Percentiles rank a stretch among this genome's conserved stretches.
Conservation (phyloP, 2,888 invertebrate genomes). For the Phengaris arion region DNA sequence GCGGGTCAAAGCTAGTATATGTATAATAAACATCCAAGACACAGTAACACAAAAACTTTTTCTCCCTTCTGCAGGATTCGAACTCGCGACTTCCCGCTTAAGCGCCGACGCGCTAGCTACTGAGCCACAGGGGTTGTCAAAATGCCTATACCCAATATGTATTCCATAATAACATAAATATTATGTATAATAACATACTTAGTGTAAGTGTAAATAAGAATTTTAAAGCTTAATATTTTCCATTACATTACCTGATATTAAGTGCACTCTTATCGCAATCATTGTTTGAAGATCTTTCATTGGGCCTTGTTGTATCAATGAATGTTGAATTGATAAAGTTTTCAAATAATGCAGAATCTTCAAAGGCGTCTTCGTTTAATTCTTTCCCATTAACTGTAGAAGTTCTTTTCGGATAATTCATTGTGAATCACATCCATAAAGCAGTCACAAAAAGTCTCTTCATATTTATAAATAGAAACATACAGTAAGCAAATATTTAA, state of each 20-base stretch:
- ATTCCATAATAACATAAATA: too few species aligned
- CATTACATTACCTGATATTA: slow-evolving; percentile 58
- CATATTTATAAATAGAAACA: background rate
- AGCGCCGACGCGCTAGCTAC: too few species aligned
- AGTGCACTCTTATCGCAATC: slow-evolving; percentile 51
- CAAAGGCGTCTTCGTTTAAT: slow-evolving; percentile 62
- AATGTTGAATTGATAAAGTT: slow-evolving; percentile 60
- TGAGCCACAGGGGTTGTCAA: too few species aligned
- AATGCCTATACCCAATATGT: too few species aligned
- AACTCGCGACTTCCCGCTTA: too few species aligned
- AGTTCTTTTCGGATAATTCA: slow-evolving; percentile 25
- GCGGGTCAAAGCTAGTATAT: too few species aligned
- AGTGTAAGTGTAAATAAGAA: too few species aligned
- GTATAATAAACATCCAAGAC: too few species aligned
- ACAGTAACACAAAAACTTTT: too few species aligned
- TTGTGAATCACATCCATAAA: slow-evolving; percentile 11
- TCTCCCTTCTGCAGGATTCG: too few species aligned
- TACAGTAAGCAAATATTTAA: background rate
- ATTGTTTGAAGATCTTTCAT: slow-evolving; percentile 45
- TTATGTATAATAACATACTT: too few species aligned
- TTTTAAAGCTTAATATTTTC: background rate
- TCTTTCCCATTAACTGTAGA: slow-evolving; percentile 22
- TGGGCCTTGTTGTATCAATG: slow-evolving; percentile 45
- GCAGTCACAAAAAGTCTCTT: background rate
- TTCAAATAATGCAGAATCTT: slow-evolving; percentile 63